Conservation (phyloP, 2,888 invertebrate genomes). For the Terebella lapidaria region DNA sequence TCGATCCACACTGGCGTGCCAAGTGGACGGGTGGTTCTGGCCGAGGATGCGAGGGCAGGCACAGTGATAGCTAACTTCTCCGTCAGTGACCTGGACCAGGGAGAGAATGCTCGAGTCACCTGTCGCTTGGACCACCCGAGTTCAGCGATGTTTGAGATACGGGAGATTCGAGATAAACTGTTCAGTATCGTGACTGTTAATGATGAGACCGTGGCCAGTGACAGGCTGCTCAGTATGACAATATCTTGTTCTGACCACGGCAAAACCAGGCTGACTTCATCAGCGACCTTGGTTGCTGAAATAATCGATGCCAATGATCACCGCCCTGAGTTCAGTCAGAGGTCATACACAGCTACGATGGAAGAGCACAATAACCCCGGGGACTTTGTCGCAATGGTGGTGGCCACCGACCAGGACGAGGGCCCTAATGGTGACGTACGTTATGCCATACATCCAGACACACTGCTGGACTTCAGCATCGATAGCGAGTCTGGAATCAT, state of each 20-base stretch:
- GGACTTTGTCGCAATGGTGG: not conserved
- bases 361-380: conserved; percentile 74
- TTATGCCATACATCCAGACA: not conserved
- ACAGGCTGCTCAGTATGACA: conserved; percentile 84
- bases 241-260: conserved; percentile 53
- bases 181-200: conserved; percentile 69
- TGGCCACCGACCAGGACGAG: not conserved
- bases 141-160: not conserved
- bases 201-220: conserved; percentile 84
- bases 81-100: conserved; percentile 9
- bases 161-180: not conserved
- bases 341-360: conserved; percentile 64
- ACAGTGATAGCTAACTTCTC: conserved; percentile 14
- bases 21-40: conserved; percentile 2
- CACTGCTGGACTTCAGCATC: not conserved
- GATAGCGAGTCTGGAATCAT: conserved; percentile 55
- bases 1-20: conserved; percentile 1
- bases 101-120: conserved; percentile 4
- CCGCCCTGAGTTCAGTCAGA: not conserved
- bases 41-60: conserved; percentile 7
- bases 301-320: not conserved
- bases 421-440: not conserved
- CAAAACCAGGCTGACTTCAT: not conserved
- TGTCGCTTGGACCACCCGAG: not conserved
- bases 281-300: conserved; percentile 37